Evolutionary conservation across 2,113 vertebrate species (phyloP).

Genomic region (Nyctereutes procyonoides): DNA sequence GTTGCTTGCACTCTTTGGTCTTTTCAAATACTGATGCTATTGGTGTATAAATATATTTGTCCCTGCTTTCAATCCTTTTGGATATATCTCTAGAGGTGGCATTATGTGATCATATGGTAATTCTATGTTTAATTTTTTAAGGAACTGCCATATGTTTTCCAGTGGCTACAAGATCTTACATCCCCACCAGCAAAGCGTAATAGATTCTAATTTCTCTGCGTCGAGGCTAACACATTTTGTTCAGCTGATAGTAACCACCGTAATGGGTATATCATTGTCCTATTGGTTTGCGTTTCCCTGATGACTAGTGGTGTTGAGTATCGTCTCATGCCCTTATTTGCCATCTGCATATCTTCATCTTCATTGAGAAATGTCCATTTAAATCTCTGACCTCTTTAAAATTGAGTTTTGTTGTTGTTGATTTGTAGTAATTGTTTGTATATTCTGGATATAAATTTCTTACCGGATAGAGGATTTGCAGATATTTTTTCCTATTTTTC

Average conservation of each 20-base stretch:
- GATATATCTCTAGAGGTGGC: background rate
- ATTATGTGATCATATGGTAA: background rate
- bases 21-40: background rate
- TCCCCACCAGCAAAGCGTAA: background rate
- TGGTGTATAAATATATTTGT: background rate
- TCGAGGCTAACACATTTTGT: background rate
- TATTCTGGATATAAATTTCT: background rate
- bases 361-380: background rate
- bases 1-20: background rate
- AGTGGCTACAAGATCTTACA: background rate
- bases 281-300: background rate
- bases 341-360: background rate
- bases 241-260: background rate
- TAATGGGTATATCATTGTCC: background rate
- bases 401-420: background rate
- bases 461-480: background rate
- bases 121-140: background rate
- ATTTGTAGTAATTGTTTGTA: background rate
- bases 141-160: background rate
- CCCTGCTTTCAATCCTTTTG: background rate
- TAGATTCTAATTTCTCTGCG: background rate
- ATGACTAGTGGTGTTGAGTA: background rate
- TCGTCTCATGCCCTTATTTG: background rate
- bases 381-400: background rate
- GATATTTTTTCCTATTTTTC: background rate